phyloP scores from a whole-genome alignment of 2,113 vertebrate genomes.

The Rhinoderma darwinii region DNA sequence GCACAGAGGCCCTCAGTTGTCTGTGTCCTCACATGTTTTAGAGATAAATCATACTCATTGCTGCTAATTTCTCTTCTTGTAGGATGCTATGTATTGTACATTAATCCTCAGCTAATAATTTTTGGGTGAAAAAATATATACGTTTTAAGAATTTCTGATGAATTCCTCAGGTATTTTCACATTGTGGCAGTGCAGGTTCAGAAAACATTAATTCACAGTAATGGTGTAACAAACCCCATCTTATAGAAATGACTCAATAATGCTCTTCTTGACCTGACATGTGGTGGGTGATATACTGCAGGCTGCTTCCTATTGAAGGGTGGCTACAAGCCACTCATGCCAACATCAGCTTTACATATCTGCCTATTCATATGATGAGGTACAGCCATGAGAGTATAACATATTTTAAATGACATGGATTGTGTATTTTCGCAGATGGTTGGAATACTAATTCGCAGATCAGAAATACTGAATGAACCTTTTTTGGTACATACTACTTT shows the following conservation, averaged over 20 bases:
- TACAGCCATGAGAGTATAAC: conserved; percentile 13
- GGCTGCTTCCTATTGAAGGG: not conserved
- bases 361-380: conserved; percentile 3
- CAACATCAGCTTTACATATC: conserved; percentile 9
- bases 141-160: not conserved
- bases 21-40: not conserved
- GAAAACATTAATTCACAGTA: conserved; percentile 35
- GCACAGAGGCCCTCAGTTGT: not conserved
- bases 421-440: not conserved
- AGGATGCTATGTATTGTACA: not conserved
- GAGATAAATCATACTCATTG: not conserved
- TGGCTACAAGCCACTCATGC: conserved; percentile 20
- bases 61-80: not conserved
- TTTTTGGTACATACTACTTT: too few species aligned
- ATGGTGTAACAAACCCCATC: conserved; percentile 13
- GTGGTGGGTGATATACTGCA: conserved; percentile 34
- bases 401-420: not conserved
- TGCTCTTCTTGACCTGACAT: conserved; percentile 3
- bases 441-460: not conserved
- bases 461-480: too few species aligned
- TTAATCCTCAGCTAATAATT: not conserved
- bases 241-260: conserved; percentile 1
- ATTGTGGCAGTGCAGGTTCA: not conserved
- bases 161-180: conserved; percentile 6
- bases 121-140: not conserved